Conservation (phyloP, 2,888 invertebrate species). For the Taenaris catops region DNA sequence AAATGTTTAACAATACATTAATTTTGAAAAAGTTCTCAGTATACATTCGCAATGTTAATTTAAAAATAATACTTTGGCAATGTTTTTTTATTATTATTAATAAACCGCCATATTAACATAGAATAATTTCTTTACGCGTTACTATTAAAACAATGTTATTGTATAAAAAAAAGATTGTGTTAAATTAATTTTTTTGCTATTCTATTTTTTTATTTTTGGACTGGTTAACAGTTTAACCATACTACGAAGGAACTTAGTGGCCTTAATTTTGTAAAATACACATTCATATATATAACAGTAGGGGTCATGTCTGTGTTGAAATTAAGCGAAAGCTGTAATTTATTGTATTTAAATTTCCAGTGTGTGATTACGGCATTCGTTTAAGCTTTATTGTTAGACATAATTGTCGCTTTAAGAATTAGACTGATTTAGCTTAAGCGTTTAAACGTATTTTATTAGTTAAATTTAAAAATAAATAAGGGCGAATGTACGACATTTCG, state of each 20-base stretch:
- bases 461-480: conserved; percentile 61
- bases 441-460: conserved; percentile 68
- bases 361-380: conserved; percentile 65
- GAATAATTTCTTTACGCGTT: conserved; percentile 31
- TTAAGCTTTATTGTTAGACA: conserved; percentile 75
- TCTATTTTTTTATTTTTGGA: conserved; percentile 30
- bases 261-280: too few species aligned
- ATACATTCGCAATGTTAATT: too few species aligned
- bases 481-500: conserved; percentile 53
- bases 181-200: conserved; percentile 22
- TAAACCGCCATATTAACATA: conserved; percentile 52
- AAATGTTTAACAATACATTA: too few species aligned
- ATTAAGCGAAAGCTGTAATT: too few species aligned
- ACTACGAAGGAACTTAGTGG: conserved; percentile 48
- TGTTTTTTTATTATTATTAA: too few species aligned
- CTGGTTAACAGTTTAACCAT: conserved; percentile 37
- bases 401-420: conserved; percentile 76
- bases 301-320: conserved; percentile 1
- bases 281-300: conserved; percentile 22
- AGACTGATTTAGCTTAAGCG: conserved; percentile 79
- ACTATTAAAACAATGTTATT: conserved; percentile 29
- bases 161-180: conserved; percentile 29
- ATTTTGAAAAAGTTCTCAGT: too few species aligned
- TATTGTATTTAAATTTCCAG: conserved; percentile 54
- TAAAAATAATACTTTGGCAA: too few species aligned